Conservation (phyloP, 2,888 invertebrate species). For the Caenorhabditis becei region DNA sequence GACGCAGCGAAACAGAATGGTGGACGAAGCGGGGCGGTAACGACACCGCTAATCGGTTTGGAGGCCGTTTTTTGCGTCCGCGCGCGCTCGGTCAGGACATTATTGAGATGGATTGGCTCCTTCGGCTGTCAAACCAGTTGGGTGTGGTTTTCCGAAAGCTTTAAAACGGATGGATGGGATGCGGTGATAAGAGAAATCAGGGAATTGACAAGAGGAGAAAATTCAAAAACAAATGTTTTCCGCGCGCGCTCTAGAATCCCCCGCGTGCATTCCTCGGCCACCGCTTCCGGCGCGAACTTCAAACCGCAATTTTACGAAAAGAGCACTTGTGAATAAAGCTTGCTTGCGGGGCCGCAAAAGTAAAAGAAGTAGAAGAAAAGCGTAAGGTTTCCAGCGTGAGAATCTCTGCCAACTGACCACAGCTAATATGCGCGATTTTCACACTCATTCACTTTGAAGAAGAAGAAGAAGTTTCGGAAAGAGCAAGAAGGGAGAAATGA, state of each 20-base stretch:
- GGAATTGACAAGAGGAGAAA: neutral
- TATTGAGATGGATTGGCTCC: constrained; percentile 59
- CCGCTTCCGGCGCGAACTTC: constrained; percentile 3
- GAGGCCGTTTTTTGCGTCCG: constrained; percentile 49
- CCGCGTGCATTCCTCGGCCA: neutral
- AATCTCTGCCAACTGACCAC: constrained; percentile 13
- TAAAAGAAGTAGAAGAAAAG: constrained; percentile 4
- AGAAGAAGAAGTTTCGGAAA: constrained; percentile 4
- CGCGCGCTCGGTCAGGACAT: constrained; percentile 29
- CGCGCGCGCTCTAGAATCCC: neutral
- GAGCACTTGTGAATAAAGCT: constrained; percentile 5
- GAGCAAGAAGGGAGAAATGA: neutral
- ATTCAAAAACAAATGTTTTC: constrained; percentile 1
- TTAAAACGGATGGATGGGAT: neutral
- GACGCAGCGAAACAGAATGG: constrained; percentile 18
- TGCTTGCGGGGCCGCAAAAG: neutral
- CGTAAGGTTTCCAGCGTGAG: constrained; percentile 31
- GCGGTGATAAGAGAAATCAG: neutral
- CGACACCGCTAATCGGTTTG: constrained; percentile 60
- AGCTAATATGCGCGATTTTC: constrained; percentile 21
- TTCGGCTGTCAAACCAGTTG: constrained; percentile 40
- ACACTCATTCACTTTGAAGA: constrained; percentile 9
- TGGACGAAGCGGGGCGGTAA: constrained; percentile 26
- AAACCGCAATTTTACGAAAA: constrained; percentile 2
- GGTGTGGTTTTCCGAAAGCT: constrained; percentile 20